These are phyloP conservation scores for Fulica atra DNA, from an alignment of 2,113 vertebrate species.

Conservation along the genomic window DNA sequence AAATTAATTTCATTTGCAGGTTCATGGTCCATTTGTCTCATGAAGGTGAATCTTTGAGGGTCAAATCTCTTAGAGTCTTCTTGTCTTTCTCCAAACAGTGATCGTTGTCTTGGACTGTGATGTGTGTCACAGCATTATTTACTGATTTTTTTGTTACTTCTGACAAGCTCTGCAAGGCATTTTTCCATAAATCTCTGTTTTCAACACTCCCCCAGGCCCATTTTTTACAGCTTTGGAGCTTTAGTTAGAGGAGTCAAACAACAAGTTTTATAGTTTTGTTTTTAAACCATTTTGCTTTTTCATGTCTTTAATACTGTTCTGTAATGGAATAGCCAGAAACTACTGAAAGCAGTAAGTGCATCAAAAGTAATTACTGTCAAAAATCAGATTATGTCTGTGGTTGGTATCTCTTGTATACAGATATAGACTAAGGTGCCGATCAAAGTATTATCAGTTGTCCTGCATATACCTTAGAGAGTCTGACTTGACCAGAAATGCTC, in stretches of 20 bases:
- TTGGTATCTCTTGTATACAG: background rate
- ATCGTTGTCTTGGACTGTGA: background rate
- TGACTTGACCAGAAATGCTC: background rate
- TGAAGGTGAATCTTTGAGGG: background rate
- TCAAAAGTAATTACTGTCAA: background rate
- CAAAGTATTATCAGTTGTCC: background rate
- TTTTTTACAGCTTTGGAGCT: background rate
- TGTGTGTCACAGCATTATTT: background rate
- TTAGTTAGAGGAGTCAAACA: background rate
- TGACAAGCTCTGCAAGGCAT: background rate
- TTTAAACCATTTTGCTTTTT: background rate
- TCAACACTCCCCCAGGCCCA: background rate
- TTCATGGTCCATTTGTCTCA: background rate
- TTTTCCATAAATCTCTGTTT: background rate
- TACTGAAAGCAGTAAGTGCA: background rate
- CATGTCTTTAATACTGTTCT: background rate
- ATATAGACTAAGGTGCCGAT: background rate
- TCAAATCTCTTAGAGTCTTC: background rate
- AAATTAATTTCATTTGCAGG: background rate
- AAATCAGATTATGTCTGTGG: background rate
- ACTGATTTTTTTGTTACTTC: background rate
- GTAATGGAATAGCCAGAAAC: background rate
- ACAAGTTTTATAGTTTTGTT: conserved; percentile 10
- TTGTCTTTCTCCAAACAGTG: background rate
- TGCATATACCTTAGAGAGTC: background rate